These are phyloP conservation scores for Hippopotamus amphibius DNA, from an alignment of 2,113 vertebrate genomes.

Conservation along the genomic window DNA sequence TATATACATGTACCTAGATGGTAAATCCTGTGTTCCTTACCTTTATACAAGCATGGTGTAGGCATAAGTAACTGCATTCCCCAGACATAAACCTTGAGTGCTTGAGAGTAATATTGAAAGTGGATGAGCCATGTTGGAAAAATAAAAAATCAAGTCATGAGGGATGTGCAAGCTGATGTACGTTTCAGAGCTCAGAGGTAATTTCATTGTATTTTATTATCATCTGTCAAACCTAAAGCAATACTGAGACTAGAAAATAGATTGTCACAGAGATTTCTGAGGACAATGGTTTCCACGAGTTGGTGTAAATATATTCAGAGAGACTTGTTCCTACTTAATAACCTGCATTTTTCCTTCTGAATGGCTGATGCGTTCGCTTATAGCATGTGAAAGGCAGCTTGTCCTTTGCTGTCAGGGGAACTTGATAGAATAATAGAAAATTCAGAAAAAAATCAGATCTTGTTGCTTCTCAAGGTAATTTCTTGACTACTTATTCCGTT, in stretches of 20 bases:
- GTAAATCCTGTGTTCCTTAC: neutral
- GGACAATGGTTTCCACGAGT: conserved; percentile 70
- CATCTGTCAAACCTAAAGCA: conserved; percentile 77
- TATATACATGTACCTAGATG: too few relatives aligned
- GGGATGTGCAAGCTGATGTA: conserved; percentile 60
- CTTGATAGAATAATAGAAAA: conserved; percentile 71
- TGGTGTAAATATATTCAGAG: conserved; percentile 81
- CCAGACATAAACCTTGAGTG: conserved; percentile 29
- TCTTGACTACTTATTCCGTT: conserved; percentile 30
- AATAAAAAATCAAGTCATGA: conserved; percentile 49
- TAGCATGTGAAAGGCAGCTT: conserved; percentile 75
- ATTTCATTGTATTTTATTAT: conserved; percentile 80
- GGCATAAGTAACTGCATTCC: neutral
- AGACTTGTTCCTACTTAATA: conserved; percentile 75
- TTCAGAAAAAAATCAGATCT: conserved; percentile 73
- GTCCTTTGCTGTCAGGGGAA: conserved; percentile 78
- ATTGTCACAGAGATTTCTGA: conserved; percentile 74
- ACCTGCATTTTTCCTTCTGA: conserved; percentile 73
- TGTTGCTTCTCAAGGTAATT: conserved; percentile 44
- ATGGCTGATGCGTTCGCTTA: conserved; percentile 73
- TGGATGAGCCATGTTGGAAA: conserved; percentile 58
- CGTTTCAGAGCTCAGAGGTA: conserved; percentile 80
- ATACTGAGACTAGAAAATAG: conserved; percentile 66
- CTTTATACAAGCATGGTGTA: neutral
- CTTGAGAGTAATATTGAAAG: neutral